phyloP scores from a whole-genome alignment of 2,888 invertebrate genomes.

The Galerucella nymphaeae region DNA sequence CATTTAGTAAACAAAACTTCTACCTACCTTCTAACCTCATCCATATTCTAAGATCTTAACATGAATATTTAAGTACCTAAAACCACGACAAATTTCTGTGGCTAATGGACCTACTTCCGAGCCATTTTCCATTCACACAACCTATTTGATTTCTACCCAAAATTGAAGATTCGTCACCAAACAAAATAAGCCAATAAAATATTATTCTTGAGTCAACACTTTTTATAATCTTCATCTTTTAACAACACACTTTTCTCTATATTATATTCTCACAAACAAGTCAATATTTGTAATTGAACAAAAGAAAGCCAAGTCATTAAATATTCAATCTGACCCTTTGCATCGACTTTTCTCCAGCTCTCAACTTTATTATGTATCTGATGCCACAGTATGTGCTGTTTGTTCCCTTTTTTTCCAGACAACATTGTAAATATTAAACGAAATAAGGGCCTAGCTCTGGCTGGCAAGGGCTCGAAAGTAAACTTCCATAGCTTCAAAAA shows the following conservation, averaged over 20 bases:
- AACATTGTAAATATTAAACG: conserved; percentile 54
- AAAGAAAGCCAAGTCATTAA: conserved; percentile 40
- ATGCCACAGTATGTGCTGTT: conserved; percentile 37
- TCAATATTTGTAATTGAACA: conserved; percentile 39
- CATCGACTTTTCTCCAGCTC: conserved; percentile 32
- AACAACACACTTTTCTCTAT: conserved; percentile 25
- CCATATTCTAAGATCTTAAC: too few relatives aligned
- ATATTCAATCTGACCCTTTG: conserved; percentile 36
- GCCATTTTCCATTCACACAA: too few relatives aligned
- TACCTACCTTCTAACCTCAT: too few relatives aligned
- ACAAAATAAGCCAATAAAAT: too few relatives aligned
- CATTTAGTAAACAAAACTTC: too few relatives aligned
- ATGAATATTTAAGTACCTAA: too few relatives aligned
- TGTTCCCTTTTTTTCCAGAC: conserved; percentile 37
- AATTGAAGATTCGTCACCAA: too few relatives aligned
- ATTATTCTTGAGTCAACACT: background rate
- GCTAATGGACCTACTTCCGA: too few relatives aligned
- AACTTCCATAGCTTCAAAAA: conserved; percentile 52
- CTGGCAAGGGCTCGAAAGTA: conserved; percentile 49
- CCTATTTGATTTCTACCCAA: too few relatives aligned
- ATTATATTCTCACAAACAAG: conserved; percentile 36
- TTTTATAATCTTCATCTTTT: conserved; percentile 33
- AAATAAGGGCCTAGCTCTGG: conserved; percentile 47
- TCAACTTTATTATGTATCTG: conserved; percentile 40
- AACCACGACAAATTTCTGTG: too few relatives aligned